Conservation (phyloP, 2,888 invertebrate species). For the Eupithecia centaureata region DNA sequence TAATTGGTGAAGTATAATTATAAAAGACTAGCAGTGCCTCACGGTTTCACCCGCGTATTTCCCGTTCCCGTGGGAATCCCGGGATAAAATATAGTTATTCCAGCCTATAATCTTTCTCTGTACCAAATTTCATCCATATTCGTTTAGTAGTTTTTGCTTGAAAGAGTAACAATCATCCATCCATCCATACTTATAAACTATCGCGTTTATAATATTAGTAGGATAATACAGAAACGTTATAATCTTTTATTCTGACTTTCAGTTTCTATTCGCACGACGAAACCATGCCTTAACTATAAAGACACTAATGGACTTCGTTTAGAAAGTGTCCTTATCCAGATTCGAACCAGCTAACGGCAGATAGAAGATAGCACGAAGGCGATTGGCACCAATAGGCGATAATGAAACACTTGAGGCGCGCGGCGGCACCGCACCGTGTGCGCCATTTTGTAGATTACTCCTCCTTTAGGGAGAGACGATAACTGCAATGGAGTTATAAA, state of each 20-base stretch:
- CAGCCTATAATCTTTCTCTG: no score
- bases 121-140: no score
- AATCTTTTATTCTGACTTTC: not conserved
- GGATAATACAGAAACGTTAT: no score
- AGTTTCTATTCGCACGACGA: not conserved
- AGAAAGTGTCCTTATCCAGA: not conserved
- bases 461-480: not conserved
- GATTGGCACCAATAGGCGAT: constrained; percentile 1
- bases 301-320: not conserved
- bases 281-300: not conserved
- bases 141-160: no score
- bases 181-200: no score
- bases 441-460: not conserved
- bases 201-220: no score
- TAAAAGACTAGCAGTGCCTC: no score
- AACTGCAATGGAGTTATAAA: constrained; percentile 2
- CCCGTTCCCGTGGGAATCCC: no score
- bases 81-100: no score
- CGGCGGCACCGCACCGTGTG: not conserved
- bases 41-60: no score
- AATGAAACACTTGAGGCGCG: constrained; percentile 16
- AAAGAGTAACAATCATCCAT: no score
- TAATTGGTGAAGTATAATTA: no score
- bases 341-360: not conserved
- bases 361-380: not conserved